These are phyloP conservation scores for Catharus fuscescens DNA, from an alignment of 2,113 vertebrate genomes.

Conservation along the genomic window DNA sequence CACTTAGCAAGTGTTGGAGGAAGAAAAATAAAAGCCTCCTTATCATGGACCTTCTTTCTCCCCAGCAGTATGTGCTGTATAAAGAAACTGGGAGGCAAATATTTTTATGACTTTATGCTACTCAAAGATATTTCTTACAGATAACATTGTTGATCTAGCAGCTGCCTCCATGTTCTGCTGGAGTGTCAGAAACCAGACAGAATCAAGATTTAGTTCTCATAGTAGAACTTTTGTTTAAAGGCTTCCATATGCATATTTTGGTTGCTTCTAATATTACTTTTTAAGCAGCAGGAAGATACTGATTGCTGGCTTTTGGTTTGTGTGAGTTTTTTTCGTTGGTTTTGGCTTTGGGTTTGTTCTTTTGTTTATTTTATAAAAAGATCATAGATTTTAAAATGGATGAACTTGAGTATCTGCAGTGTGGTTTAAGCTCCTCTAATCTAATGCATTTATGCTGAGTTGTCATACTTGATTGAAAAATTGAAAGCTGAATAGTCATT, in stretches of 20 bases:
- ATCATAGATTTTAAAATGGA: background rate
- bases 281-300: background rate
- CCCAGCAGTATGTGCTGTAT: background rate
- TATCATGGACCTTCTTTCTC: background rate
- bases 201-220: background rate
- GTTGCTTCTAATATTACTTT: background rate
- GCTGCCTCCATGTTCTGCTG: background rate
- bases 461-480: background rate
- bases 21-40: background rate
- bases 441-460: background rate
- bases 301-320: background rate
- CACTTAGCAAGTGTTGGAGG: background rate
- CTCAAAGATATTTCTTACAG: background rate
- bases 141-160: background rate
- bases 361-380: background rate
- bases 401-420: background rate
- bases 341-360: background rate
- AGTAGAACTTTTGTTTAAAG: background rate
- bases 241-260: background rate
- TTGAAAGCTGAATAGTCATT: background rate
- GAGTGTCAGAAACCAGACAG: background rate
- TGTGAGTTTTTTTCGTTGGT: background rate
- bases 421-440: background rate
- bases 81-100: background rate
- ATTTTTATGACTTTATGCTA: background rate